Evolutionary conservation across 2,113 vertebrate genomes (phyloP), one percentile per base, ranked within the genome.

Genomic region (Rhinoptilus africanus): DNA sequence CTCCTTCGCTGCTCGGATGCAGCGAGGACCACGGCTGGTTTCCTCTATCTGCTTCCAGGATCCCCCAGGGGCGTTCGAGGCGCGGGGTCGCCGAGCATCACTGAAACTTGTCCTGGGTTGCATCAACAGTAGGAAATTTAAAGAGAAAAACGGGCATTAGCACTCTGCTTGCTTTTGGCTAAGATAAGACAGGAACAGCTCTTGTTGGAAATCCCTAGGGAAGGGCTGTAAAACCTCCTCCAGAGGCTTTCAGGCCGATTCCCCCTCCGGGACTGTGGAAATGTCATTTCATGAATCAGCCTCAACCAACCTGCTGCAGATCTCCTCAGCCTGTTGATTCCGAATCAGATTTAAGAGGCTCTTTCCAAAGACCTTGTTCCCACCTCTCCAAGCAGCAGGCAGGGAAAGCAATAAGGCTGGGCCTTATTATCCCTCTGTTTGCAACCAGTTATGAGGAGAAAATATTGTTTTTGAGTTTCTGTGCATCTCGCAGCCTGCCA

Each of bases 71-170:
- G 6, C 4, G 3, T 1, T 1, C 5, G 41, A 14, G 20, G 27
- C 77, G 27, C 43, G 7, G 57, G 77, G 28, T 35, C 6, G 5
- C 47, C 3, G 1, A 6, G 26, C 3, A 0, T 2, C 8, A 26
- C 62, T 22, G 45, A 23, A 63, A 20, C 0, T 2, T 4, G 27
- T 21, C 79, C 71, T 62, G 18, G 32, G 23, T 8, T 22, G 28
- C 24, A 20, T 53, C 14, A 16, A 8, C 23, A 16, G 15, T 1
- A 22, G 18, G 37, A 71, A 72, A 64, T 22, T 13, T 2, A 18
- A 80, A 20, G 27, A 53, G 41, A 53, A 66, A 34, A 0, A 34
- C 0, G 20, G 71, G 32, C 50, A 8, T 24, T 1, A 47, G 9
- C 1, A 1, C 35, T 48, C 35, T 48, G 43, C 5, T 68, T 37